Conservation (phyloP, 2,113 vertebrate species). For the Oryzias javanicus region DNA sequence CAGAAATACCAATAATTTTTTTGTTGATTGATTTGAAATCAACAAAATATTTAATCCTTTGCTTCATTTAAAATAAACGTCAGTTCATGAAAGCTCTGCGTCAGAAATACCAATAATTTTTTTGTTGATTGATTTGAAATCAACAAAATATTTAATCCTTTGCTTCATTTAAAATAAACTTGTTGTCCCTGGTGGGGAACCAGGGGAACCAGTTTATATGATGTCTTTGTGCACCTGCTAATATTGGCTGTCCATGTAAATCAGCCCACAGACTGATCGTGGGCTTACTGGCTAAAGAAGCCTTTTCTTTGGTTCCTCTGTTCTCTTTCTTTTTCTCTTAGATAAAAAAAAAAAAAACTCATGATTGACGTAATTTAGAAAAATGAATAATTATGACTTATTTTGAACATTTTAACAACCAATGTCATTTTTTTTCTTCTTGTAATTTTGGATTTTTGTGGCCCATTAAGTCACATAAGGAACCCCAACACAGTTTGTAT, state of each 20-base stretch:
- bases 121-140: not conserved
- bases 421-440: too few species aligned
- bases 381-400: not conserved
- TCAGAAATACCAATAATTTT: not conserved
- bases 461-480: too few species aligned
- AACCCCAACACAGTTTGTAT: too few species aligned
- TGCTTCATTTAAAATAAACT: not conserved
- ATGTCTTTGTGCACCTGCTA: constrained; percentile 7
- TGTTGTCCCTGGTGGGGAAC: constrained; percentile 1
- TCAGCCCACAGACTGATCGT: constrained; percentile 18
- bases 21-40: not conserved
- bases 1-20: not conserved
- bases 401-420: not conserved
- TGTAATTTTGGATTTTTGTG: too few species aligned
- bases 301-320: constrained; percentile 7
- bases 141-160: not conserved
- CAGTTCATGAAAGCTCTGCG: not conserved
- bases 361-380: not conserved
- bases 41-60: not conserved
- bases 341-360: not conserved
- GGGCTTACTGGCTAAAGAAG: constrained; percentile 17
- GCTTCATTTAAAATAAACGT: too few species aligned
- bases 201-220: constrained; percentile 12
- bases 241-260: constrained; percentile 9
- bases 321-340: constrained; percentile 1